Evolutionary conservation across 1,140 invertebrate genomes (phyloP).

Genomic region (Drosophila erecta): DNA sequence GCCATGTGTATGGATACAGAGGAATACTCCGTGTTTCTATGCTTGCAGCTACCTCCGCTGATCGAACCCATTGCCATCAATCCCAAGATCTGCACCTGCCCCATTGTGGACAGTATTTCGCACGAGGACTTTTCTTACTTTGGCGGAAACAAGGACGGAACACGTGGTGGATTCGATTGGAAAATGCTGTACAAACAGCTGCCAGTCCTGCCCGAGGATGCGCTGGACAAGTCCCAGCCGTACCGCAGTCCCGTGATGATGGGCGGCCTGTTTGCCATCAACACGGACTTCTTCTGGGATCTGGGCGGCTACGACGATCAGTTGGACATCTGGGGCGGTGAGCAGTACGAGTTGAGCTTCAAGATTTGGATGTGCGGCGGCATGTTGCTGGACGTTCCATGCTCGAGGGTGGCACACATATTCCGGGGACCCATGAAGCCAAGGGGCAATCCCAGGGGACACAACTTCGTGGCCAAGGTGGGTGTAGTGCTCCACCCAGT

Average conservation of each 20-base stretch:
- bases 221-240: conserved; percentile 89
- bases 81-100: conserved; percentile 91
- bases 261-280: conserved; percentile 97
- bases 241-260: conserved; percentile 97
- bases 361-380: conserved; percentile 97
- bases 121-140: conserved; percentile 91
- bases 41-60: conserved; percentile 88
- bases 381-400: conserved; percentile 95
- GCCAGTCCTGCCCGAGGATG: conserved; percentile 90
- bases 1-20: too few species aligned
- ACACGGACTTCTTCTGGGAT: conserved; percentile 96
- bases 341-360: conserved; percentile 98
- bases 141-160: conserved; percentile 91
- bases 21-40: not conserved
- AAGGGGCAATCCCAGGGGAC: conserved; percentile 92
- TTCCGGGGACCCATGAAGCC: conserved; percentile 88
- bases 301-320: conserved; percentile 96
- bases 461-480: conserved; percentile 71
- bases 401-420: conserved; percentile 98
- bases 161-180: conserved; percentile 94
- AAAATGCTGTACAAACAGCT: conserved; percentile 93
- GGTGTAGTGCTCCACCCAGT: not conserved
- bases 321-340: conserved; percentile 98
- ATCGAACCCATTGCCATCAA: conserved; percentile 90
- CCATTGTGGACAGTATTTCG: conserved; percentile 93